These are phyloP conservation scores for Bellardia bayeri DNA, from an alignment of 2,888 invertebrate species.

Conservation along the genomic window DNA sequence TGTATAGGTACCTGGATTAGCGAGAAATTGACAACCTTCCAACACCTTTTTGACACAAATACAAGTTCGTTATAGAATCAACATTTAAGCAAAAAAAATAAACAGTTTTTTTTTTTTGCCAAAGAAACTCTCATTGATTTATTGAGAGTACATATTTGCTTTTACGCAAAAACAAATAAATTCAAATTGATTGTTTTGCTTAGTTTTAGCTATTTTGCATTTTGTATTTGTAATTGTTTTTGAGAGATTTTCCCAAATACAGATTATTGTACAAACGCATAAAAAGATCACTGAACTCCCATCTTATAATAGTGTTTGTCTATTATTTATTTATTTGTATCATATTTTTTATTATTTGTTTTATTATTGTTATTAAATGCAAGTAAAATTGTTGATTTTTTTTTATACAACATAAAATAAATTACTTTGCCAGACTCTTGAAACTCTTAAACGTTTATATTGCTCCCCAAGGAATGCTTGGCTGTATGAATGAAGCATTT, in stretches of 20 bases:
- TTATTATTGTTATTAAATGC: constrained; percentile 18
- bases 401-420: background rate
- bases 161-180: background rate
- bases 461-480: constrained; percentile 51
- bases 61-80: too few relatives aligned
- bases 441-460: constrained; percentile 34
- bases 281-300: constrained; percentile 57
- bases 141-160: background rate
- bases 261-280: constrained; percentile 1
- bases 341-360: constrained; percentile 11
- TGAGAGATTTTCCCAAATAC: too few relatives aligned
- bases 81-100: too few relatives aligned
- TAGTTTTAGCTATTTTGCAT: background rate
- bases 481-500: constrained; percentile 22
- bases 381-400: constrained; percentile 16
- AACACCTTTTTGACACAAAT: too few relatives aligned
- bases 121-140: background rate
- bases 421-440: constrained; percentile 14
- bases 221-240: background rate
- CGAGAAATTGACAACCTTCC: too few relatives aligned
- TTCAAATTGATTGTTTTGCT: background rate
- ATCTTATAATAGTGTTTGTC: background rate
- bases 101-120: too few relatives aligned
- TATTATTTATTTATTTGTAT: constrained; percentile 8
- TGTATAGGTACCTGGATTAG: too few relatives aligned